phyloP scores from a whole-genome alignment of 2,797 vertebrate species.

The Nasua narica region DNA sequence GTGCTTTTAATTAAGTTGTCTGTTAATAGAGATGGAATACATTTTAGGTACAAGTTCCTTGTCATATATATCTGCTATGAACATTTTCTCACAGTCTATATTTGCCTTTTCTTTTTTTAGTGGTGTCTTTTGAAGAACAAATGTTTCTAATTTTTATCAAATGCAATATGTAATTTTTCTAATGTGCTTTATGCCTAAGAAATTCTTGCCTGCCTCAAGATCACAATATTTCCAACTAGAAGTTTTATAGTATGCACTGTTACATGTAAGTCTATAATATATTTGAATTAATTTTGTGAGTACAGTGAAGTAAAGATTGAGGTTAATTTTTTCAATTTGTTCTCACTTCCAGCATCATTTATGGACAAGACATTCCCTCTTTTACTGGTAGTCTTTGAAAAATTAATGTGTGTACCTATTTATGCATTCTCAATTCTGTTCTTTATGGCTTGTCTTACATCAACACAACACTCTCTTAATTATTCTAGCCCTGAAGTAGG shows the following conservation, averaged over 20 bases:
- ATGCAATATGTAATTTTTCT: background rate
- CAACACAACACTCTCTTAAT: background rate
- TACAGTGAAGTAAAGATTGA: background rate
- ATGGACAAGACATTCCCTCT: background rate
- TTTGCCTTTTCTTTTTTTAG: background rate
- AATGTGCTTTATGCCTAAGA: background rate
- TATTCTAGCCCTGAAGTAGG: background rate
- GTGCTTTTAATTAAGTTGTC: background rate
- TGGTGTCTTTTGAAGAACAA: background rate
- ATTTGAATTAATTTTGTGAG: slow-evolving; percentile 17
- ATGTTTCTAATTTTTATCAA: background rate
- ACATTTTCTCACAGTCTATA: background rate
- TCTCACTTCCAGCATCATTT: background rate
- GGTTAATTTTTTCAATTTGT: background rate
- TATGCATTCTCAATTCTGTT: background rate
- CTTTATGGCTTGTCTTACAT: background rate
- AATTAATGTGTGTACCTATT: background rate
- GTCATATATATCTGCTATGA: background rate
- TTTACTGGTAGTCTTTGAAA: background rate
- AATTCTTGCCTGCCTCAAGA: background rate
- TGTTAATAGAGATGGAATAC: background rate
- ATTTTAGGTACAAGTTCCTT: background rate
- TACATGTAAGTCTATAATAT: background rate
- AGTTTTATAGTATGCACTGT: background rate
- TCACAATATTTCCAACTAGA: background rate